These are phyloP conservation scores for Rhadinocentrus ornatus DNA, from an alignment of 2,797 vertebrate species.

Conservation along the genomic window DNA sequence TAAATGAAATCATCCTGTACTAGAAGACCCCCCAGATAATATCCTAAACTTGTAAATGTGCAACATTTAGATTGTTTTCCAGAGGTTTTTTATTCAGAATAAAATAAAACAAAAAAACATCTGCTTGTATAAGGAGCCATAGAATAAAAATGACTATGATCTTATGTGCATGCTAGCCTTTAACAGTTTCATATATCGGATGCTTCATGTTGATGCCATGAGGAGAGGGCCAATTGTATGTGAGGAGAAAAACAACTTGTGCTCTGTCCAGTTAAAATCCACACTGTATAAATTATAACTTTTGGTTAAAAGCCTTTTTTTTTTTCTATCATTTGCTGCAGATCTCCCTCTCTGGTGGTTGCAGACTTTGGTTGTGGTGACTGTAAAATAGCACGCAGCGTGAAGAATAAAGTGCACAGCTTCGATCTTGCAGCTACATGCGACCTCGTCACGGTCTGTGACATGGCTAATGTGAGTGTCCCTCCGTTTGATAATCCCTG, in stretches of 20 bases:
- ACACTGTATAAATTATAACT: not conserved
- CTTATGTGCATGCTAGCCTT: not conserved
- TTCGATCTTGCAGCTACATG: slow-evolving; percentile 90
- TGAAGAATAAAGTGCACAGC: slow-evolving; percentile 91
- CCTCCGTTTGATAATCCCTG: not conserved
- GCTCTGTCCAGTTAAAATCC: not conserved
- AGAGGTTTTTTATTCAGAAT: not conserved
- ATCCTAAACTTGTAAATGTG: not conserved
- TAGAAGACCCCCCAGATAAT: not conserved
- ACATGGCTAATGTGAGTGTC: slow-evolving; percentile 90
- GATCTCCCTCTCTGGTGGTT: slow-evolving; percentile 88
- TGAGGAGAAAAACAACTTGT: slow-evolving; percentile 4
- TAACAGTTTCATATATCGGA: not conserved
- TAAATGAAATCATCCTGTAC: not conserved
- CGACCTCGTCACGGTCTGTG: slow-evolving; percentile 89
- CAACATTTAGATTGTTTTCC: not conserved
- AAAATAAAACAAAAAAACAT: no score
- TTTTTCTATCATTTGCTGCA: slow-evolving; percentile 54
- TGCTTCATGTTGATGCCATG: slow-evolving; percentile 15
- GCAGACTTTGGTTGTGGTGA: slow-evolving; percentile 97
- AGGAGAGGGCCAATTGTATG: not conserved
- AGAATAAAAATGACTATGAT: not conserved
- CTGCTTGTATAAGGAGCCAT: not conserved
- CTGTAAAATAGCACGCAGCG: slow-evolving; percentile 87
- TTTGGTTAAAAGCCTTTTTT: not conserved